These are phyloP conservation scores for Spermophilus dauricus DNA, from an alignment of 2,113 vertebrate species.

Conservation along the genomic window DNA sequence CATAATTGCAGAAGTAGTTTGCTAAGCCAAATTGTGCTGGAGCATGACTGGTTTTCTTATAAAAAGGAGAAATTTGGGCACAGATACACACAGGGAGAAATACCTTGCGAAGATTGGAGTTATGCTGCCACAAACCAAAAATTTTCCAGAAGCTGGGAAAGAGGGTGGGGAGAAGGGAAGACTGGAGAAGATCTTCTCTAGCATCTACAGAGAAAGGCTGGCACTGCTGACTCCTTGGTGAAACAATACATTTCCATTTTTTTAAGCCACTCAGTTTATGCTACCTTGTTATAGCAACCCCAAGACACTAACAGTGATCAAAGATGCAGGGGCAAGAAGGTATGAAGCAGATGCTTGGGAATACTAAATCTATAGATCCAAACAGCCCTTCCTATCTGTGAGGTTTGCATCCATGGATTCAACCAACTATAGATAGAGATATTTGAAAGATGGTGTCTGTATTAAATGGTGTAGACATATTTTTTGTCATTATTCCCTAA, in stretches of 20 bases:
- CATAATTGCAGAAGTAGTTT: not conserved
- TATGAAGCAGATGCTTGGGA: not conserved
- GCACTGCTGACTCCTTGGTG: not conserved
- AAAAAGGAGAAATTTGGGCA: constrained; percentile 4
- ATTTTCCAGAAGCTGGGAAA: not conserved
- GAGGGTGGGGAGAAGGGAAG: not conserved
- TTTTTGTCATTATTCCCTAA: not conserved
- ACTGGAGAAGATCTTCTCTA: not conserved
- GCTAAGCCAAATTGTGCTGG: not conserved
- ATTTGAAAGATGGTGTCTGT: not conserved
- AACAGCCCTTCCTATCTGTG: not conserved
- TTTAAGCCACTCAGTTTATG: not conserved
- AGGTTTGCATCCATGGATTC: not conserved
- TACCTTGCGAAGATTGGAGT: not conserved
- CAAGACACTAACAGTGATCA: not conserved
- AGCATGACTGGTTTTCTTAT: not conserved
- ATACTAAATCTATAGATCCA: not conserved
- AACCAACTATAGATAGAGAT: not conserved
- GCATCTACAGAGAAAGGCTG: not conserved
- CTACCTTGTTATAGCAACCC: not conserved
- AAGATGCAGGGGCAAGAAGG: not conserved
- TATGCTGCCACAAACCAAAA: not conserved
- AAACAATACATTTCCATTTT: not conserved
- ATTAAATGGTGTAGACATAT: not conserved
- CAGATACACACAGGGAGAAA: not conserved